Base-by-base conservation (phyloP, 2,113 vertebrate species). In the Campylorhamphus procurvoides region DNA sequence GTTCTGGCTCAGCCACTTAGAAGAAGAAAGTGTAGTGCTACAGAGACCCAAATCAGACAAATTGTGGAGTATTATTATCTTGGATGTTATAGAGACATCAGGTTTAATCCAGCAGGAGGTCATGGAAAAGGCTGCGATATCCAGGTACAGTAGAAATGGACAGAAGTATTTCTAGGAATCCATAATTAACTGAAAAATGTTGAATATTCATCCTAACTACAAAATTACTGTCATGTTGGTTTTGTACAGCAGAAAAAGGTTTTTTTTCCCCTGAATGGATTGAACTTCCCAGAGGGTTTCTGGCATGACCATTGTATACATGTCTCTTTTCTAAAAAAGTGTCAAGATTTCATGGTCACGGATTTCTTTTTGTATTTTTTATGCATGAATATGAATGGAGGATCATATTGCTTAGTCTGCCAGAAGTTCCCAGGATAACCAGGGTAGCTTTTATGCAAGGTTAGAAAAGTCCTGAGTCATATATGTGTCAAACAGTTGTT, bases 61-160 rank as follows among this genome's bases (percentile, higher is more conserved):
- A 93, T 64, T 99, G 87, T 99, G 99, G 99, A 99, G 98, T 59
- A 99, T 99, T 97, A 99, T 99, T 84, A 98, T 99, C 84, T 96
- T 99, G 96, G 99, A 99, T 98, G 99, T 99, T 83, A 97, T 99
- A 75, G 99, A 99, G 96, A 98, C 98, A 7, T 99, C 99, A 52
- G 99, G 99, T 35, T 98, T 99, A 71, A 98, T 99, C 64, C 98
- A 99, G 90, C 99, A 99, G 97, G 99, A 99, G 83, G 97, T 99
- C 91, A 99, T 99, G 99, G 99, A 99, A 96, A 99, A 99, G 95
- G 99, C 99, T 12, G 98, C 98, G 10, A 98, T 99, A 96, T 99
- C 99, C 92, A 99, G 99, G 99, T 99, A 95, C 63, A 46, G 49
- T 89, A 80, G 62, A 46, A 93, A 93, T 10, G 23, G 53, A 68